phyloP scores from a whole-genome alignment of 1,140 invertebrate genomes.

The Ctenoplectra terminalis region DNA sequence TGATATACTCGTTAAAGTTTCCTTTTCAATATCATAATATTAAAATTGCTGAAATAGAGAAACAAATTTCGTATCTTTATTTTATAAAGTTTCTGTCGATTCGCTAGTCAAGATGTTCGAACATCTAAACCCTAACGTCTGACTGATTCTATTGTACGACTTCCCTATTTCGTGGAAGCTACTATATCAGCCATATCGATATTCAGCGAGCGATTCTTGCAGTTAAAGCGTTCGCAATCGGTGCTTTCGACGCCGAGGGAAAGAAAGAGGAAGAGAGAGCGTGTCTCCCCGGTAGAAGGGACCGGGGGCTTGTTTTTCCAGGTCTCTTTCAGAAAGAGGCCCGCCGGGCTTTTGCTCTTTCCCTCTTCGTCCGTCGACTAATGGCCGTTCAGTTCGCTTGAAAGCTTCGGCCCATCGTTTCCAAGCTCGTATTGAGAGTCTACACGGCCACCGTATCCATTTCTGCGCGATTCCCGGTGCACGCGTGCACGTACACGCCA shows the following conservation, averaged over 20 bases:
- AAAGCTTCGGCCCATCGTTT: constrained; percentile 49
- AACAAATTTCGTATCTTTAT: no score
- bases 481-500: background rate
- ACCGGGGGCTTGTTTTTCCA: constrained; percentile 45
- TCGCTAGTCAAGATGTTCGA: no score
- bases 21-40: no score
- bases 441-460: constrained; percentile 28
- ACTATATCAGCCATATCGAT: background rate
- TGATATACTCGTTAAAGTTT: no score
- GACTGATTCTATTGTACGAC: no score
- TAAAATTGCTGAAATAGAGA: no score
- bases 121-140: no score
- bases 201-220: constrained; percentile 20
- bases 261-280: background rate
- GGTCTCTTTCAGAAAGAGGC: constrained; percentile 48
- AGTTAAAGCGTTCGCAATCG: constrained; percentile 32
- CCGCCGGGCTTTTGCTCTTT: constrained; percentile 51
- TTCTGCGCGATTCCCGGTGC: constrained; percentile 1
- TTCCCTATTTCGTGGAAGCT: background rate
- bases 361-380: constrained; percentile 47
- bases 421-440: constrained; percentile 17
- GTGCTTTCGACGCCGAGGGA: background rate
- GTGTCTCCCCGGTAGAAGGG: background rate
- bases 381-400: constrained; percentile 63
- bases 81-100: no score